phyloP scores from a whole-genome alignment of 2,113 vertebrate species.

The Eudyptes chrysolophus region DNA sequence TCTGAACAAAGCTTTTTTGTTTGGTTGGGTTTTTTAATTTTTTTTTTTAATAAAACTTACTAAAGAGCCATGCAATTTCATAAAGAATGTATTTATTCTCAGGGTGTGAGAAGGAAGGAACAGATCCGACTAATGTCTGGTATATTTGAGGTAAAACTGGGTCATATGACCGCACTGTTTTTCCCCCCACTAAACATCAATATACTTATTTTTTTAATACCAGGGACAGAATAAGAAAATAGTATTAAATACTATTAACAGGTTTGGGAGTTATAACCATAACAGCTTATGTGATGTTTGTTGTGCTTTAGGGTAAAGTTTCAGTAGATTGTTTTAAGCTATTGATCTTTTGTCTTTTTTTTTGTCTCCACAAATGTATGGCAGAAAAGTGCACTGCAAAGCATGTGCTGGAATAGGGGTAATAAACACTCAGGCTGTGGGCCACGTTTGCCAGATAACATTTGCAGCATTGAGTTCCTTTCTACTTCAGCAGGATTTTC shows the following conservation, averaged over 20 bases:
- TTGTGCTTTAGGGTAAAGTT: background rate
- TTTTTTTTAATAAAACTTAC: background rate
- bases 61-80: background rate
- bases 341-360: background rate
- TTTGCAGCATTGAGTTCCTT: background rate
- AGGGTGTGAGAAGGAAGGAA: background rate
- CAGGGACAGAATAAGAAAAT: background rate
- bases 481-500: background rate
- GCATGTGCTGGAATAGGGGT: background rate
- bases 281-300: background rate
- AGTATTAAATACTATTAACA: background rate
- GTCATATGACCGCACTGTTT: background rate
- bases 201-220: background rate
- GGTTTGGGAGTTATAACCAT: background rate
- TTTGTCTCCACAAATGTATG: background rate
- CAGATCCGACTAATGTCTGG: rapidly evolving
- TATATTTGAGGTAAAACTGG: background rate
- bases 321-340: background rate
- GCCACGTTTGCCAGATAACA: background rate
- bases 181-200: rapidly evolving
- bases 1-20: background rate
- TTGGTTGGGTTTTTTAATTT: background rate
- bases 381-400: background rate
- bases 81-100: background rate
- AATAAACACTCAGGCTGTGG: slow-evolving; percentile 25